These are phyloP conservation scores for Entosphenus tridentatus DNA, from an alignment of 2,113 vertebrate species.

Conservation along the genomic window DNA sequence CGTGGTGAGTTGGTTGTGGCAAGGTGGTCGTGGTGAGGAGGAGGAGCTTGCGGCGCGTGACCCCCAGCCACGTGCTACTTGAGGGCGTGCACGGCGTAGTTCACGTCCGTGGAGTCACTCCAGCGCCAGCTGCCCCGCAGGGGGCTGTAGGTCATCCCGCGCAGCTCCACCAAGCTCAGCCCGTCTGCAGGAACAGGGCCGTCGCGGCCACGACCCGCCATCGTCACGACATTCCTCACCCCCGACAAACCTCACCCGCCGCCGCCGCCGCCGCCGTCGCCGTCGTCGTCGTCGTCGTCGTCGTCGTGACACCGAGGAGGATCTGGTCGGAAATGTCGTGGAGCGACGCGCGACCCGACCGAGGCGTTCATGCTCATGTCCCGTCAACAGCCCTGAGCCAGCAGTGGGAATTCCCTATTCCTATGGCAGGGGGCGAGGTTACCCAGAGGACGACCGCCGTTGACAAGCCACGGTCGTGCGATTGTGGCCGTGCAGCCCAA, in stretches of 20 bases:
- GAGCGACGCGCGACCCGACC: too few species aligned
- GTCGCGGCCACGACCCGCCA: background rate
- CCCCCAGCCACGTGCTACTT: constrained; percentile 19
- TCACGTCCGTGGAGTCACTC: constrained; percentile 38
- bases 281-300: too few species aligned
- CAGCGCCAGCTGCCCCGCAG: constrained; percentile 48
- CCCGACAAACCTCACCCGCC: background rate
- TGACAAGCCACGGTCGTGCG: too few species aligned
- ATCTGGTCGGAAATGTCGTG: too few species aligned
- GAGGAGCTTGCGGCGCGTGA: background rate
- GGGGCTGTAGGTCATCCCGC: constrained; percentile 69
- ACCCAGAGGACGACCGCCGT: too few species aligned
- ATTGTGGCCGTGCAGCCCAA: too few species aligned
- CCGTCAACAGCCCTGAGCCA: too few species aligned
- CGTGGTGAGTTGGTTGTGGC: background rate
- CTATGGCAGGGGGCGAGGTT: too few species aligned
- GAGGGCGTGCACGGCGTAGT: constrained; percentile 63
- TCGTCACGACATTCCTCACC: background rate
- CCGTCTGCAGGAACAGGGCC: constrained; percentile 28
- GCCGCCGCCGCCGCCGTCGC: too few species aligned
- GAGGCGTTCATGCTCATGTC: too few species aligned
- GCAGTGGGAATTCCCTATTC: too few species aligned
- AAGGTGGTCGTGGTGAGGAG: background rate
- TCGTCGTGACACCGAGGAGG: too few species aligned
- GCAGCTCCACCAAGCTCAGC: constrained; percentile 41